Evolutionary conservation across 2,113 vertebrate genomes (phyloP).

Genomic region (Hypomesus transpacificus): DNA sequence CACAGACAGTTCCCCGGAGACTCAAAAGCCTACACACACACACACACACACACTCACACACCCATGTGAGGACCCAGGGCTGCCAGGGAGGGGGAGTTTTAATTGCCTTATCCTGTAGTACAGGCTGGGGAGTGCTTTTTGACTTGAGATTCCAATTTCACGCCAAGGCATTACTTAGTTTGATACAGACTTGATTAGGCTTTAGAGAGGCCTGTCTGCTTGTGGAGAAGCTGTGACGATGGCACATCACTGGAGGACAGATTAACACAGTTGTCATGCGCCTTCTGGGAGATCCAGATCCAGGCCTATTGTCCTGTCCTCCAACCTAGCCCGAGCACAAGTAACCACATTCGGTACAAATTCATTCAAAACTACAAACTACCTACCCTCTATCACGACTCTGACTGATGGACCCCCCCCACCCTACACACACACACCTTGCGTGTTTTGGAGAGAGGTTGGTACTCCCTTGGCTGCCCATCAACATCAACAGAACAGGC

Average conservation of each 20-base stretch:
- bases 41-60: slow-evolving; percentile 13
- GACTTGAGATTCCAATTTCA: slow-evolving; percentile 72
- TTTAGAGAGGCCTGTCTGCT: slow-evolving; percentile 46
- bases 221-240: slow-evolving; percentile 55
- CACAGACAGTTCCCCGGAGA: not conserved
- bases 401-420: not conserved
- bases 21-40: not conserved
- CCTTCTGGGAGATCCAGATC: slow-evolving; percentile 60
- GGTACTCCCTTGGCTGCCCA: slow-evolving; percentile 21
- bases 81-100: slow-evolving; percentile 28
- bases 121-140: slow-evolving; percentile 67
- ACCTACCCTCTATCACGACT: not conserved
- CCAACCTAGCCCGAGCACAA: not conserved
- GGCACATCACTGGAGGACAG: slow-evolving; percentile 63
- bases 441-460: not conserved
- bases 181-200: slow-evolving; percentile 76
- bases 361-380: slow-evolving; percentile 19
- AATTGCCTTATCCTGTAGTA: slow-evolving; percentile 69
- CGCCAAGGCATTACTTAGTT: slow-evolving; percentile 72
- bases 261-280: slow-evolving; percentile 67
- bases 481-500: slow-evolving; percentile 22
- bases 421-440: not conserved
- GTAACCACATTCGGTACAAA: not conserved
- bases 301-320: slow-evolving; percentile 33
- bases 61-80: not conserved